Evolutionary conservation across 2,888 invertebrate species (phyloP), one percentile per base, ranked within the genome.

Genomic region (Muscina levida): DNA sequence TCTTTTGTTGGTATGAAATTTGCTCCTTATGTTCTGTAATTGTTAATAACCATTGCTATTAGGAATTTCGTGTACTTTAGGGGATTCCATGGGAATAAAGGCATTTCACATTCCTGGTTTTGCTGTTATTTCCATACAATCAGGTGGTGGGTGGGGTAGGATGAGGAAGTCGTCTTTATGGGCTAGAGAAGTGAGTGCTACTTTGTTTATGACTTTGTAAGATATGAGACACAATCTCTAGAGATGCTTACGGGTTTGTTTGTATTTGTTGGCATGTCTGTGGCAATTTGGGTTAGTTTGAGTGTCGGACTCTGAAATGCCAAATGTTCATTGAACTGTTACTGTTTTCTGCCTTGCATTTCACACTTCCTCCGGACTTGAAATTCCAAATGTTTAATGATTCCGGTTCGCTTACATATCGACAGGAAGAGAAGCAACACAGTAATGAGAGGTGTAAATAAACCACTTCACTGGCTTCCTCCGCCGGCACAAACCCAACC

Each of bases 1-100:
- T 53, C 53, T 22, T 53, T 8, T 44, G 31, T 31, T 22, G n/a
- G 44, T 44, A n/a, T 57, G 31, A 6, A n/a, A 42, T 62, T 22
- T 62, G 42, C 19, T 53, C 22, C 42, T 53, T 42, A 53, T 71
- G 31, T 67, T 71, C 17, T 51, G 71, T 68, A 62, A 75, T 72
- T 75, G 75, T 53, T 72, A 75, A 74, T 62, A 62, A 68, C 44
- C 51, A 59, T 39, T 15, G 42, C 70, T 66, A 56, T 75, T 59
- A 51, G 44, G 53, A 75, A 59, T 71, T 65, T 56, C 22, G 11
- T 56, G 37, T 19, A 2, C 70, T 10, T 46, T 68, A 4, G 67
- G 46, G 62, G 42, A 37, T 72, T 59, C 22, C 37, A 10, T 24
- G 11, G 22, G 42, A 37, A 15, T 37, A 42, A 19, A 22, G 3